Evolutionary conservation across 1,140 invertebrate species (phyloP).

Genomic region (Dryas iulia): DNA sequence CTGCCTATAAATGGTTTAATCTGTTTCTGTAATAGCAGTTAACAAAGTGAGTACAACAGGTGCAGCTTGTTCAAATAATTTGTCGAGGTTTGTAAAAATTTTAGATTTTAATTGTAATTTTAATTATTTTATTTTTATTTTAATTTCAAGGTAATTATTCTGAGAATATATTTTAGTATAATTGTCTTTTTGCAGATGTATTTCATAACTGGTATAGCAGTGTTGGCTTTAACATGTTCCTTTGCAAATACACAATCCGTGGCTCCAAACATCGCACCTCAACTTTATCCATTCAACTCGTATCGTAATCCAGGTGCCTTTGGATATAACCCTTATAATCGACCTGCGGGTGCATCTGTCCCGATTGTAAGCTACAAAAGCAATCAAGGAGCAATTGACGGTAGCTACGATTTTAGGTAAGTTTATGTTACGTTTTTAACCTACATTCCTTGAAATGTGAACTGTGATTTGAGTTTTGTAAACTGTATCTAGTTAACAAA

Average conservation of each 20-base stretch:
- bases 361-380: constrained; percentile 68
- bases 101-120: background rate
- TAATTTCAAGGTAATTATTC: background rate
- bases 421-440: constrained; percentile 7
- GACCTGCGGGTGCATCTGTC: constrained; percentile 42
- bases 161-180: background rate
- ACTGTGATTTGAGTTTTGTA: too few relatives aligned
- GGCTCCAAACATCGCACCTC: background rate
- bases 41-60: constrained; percentile 53
- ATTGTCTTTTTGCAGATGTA: constrained; percentile 35
- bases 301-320: constrained; percentile 24
- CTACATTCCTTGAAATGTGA: too few relatives aligned
- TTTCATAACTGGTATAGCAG: constrained; percentile 1
- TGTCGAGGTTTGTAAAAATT: constrained; percentile 16
- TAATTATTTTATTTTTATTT: background rate
- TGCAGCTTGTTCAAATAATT: constrained; percentile 44
- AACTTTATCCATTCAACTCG: constrained; percentile 22
- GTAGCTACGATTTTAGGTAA: constrained; percentile 71
- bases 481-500: too few relatives aligned
- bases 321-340: constrained; percentile 52
- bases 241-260: background rate
- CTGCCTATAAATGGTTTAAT: constrained; percentile 64
- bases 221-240: constrained; percentile 10
- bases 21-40: constrained; percentile 59
- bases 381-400: constrained; percentile 59